phyloP scores from a whole-genome alignment of 2,797 vertebrate species.

The Aphelocoma californica region DNA sequence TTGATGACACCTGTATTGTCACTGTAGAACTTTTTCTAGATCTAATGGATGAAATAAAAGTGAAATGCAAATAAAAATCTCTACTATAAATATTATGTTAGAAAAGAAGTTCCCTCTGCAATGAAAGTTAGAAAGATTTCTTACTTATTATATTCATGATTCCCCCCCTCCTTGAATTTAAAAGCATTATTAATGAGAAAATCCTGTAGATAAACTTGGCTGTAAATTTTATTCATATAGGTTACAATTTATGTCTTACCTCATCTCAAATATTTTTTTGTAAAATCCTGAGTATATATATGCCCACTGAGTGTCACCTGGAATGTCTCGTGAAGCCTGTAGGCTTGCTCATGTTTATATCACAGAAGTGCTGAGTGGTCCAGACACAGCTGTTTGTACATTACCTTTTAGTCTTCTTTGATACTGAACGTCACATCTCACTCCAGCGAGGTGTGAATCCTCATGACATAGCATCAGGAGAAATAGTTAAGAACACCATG shows the following conservation, averaged over 20 bases:
- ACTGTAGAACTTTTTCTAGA: neutral
- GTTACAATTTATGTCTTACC: neutral
- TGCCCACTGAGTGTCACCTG: neutral
- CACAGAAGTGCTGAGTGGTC: neutral
- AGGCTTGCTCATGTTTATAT: neutral
- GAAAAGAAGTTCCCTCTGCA: neutral
- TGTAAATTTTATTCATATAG: neutral
- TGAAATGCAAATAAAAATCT: neutral
- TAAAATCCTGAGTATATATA: neutral
- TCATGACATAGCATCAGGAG: neutral
- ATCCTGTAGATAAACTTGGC: neutral
- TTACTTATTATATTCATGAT: neutral
- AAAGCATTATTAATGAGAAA: constrained; percentile 32
- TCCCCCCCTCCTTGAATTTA: neutral
- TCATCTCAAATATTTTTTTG: neutral
- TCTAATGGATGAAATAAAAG: constrained; percentile 43
- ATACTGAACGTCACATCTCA: neutral
- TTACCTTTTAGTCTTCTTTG: neutral
- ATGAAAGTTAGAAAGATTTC: neutral
- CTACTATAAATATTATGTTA: neutral
- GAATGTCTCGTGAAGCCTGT: neutral
- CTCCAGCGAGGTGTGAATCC: neutral
- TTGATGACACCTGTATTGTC: neutral
- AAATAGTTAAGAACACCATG: neutral
- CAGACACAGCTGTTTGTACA: neutral